phyloP scores from a whole-genome alignment of 2,888 invertebrate genomes.

The Chironomus riparius region DNA sequence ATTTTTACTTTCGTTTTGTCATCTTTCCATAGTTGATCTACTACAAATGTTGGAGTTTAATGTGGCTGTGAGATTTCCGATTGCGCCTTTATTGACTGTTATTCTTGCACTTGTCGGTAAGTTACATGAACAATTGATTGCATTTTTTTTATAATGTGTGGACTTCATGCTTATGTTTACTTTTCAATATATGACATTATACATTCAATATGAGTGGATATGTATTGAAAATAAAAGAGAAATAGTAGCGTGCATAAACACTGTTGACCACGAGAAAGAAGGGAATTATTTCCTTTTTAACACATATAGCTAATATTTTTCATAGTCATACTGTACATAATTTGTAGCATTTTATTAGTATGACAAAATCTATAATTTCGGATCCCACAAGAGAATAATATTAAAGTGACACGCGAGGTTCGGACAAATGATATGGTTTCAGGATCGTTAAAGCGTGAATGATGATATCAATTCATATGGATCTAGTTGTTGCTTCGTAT shows the following conservation, averaged over 20 bases:
- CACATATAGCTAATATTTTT: too few species aligned
- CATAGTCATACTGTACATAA: not conserved
- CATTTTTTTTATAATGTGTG: not conserved
- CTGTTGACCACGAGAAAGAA: too few species aligned
- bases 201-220: too few species aligned
- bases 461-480: conserved; percentile 17
- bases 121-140: conserved; percentile 40
- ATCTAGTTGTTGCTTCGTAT: not conserved
- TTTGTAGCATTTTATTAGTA: conserved; percentile 2
- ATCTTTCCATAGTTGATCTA: conserved; percentile 74
- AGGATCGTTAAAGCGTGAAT: conserved; percentile 19
- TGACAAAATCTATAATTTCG: conserved; percentile 18
- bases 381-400: conserved; percentile 12
- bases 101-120: conserved; percentile 96
- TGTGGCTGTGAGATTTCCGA: conserved; percentile 86
- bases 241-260: too few species aligned
- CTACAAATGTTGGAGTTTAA: conserved; percentile 98
- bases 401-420: conserved; percentile 13
- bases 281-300: not conserved
- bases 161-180: too few species aligned
- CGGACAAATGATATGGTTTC: not conserved
- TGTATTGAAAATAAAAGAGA: too few species aligned
- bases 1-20: conserved; percentile 29
- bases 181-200: too few species aligned
- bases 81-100: conserved; percentile 92